Percentiles rank a stretch among this genome's conserved stretches.
phyloP scores from a whole-genome alignment of 1,140 invertebrate species.

The Helicoverpa armigera region DNA sequence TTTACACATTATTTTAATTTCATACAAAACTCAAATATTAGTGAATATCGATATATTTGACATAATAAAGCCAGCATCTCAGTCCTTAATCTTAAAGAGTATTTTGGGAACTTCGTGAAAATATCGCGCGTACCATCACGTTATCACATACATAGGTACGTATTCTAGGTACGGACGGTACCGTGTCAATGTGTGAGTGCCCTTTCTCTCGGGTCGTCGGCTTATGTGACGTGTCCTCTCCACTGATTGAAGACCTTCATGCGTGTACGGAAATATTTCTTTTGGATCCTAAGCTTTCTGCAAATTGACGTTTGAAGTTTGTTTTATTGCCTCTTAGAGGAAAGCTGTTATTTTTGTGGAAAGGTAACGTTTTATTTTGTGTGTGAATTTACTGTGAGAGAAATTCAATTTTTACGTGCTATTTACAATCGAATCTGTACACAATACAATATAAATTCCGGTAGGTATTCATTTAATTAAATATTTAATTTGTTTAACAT shows the following conservation, averaged over 20 bases:
- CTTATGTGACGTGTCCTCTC: constrained; percentile 35
- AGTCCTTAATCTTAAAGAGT: too few relatives aligned
- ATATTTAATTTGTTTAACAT: too few relatives aligned
- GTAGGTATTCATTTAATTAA: too few relatives aligned
- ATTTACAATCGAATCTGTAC: too few relatives aligned
- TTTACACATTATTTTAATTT: too few relatives aligned
- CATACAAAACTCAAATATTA: too few relatives aligned
- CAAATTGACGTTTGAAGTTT: background rate
- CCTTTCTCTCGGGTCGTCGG: constrained; percentile 20
- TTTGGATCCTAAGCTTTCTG: background rate
- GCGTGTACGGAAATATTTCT: constrained; percentile 30
- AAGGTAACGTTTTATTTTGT: background rate
- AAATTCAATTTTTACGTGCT: too few relatives aligned
- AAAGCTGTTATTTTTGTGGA: background rate
- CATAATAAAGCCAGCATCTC: too few relatives aligned
- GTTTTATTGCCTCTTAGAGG: background rate
- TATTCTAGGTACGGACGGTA: background rate
- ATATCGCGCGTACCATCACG: background rate
- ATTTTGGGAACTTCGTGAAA: too few relatives aligned
- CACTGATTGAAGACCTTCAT: constrained; percentile 38
- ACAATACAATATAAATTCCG: too few relatives aligned
- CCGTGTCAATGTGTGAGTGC: background rate
- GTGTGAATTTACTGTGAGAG: background rate
- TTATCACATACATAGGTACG: background rate
- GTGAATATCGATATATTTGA: too few relatives aligned